Evolutionary conservation across 2,797 vertebrate genomes (phyloP).

Genomic region (Gallinago nigripennis): DNA sequence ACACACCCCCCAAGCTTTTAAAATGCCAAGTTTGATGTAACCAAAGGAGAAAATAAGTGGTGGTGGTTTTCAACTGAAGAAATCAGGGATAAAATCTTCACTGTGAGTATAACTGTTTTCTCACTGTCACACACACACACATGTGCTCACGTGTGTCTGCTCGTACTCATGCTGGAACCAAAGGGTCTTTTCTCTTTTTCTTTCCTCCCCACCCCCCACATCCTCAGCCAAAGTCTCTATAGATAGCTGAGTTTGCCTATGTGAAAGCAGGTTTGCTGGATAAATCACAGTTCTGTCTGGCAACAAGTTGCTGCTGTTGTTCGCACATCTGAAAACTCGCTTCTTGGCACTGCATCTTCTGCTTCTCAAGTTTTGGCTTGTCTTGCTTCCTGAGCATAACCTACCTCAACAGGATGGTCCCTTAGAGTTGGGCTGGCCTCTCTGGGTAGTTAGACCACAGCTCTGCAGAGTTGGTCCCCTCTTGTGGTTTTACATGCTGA

Average conservation of each 20-base stretch:
- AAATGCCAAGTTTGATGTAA: slow-evolving; percentile 81
- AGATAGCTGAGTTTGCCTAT: not conserved
- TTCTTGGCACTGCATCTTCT: not conserved
- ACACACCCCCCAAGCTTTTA: slow-evolving; percentile 67
- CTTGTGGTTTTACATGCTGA: not conserved
- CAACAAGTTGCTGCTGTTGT: not conserved
- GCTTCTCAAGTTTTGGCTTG: not conserved
- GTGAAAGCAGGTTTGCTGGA: not conserved
- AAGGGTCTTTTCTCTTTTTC: not conserved
- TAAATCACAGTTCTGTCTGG: not conserved
- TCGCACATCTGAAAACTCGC: not conserved
- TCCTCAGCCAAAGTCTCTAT: not conserved
- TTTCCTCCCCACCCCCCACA: not conserved
- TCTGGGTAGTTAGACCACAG: not conserved
- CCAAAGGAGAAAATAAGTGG: slow-evolving; percentile 69
- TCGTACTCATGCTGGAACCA: not conserved
- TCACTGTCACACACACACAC: not conserved
- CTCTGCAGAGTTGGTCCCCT: not conserved
- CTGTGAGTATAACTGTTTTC: not conserved
- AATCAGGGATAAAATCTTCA: slow-evolving; percentile 64
- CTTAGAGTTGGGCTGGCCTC: not conserved
- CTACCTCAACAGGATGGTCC: not conserved
- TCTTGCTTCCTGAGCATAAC: not conserved
- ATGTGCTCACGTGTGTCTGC: fast-evolving
- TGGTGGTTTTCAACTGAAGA: slow-evolving; percentile 72